Conservation (phyloP, 2,797 vertebrate genomes). For the Catharus ustulatus region DNA sequence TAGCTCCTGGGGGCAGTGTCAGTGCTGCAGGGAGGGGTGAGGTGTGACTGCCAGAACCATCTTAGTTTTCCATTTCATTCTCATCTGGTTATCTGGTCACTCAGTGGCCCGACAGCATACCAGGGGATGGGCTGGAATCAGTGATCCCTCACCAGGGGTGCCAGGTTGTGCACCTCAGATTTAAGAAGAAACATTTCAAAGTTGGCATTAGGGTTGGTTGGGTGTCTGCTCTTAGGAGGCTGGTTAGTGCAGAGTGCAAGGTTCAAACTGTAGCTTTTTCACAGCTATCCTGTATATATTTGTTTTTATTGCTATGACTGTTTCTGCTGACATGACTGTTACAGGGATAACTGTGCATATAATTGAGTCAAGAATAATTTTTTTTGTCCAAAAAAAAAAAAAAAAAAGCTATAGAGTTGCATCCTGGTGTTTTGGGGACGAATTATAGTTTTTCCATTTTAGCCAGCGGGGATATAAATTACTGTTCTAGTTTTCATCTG, state of each 20-base stretch:
- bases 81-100: neutral
- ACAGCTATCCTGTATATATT: fast-evolving
- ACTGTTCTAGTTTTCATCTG: neutral
- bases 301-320: neutral
- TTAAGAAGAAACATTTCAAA: neutral
- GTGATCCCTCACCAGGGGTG: neutral
- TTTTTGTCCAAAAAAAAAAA: neutral
- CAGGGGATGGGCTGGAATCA: neutral
- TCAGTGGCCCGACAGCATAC: neutral
- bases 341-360: neutral
- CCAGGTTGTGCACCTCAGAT: neutral
- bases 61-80: neutral
- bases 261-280: neutral
- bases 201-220: neutral
- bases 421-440: neutral
- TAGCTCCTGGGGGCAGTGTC: neutral
- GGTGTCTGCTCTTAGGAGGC: neutral
- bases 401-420: neutral
- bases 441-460: neutral
- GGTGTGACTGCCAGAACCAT: neutral
- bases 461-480: neutral
- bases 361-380: neutral
- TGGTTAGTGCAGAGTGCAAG: neutral
- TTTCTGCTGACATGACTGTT: neutral
- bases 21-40: neutral